Evolutionary conservation across 2,797 vertebrate genomes (phyloP).

Genomic region (Typhlichthys subterraneus): DNA sequence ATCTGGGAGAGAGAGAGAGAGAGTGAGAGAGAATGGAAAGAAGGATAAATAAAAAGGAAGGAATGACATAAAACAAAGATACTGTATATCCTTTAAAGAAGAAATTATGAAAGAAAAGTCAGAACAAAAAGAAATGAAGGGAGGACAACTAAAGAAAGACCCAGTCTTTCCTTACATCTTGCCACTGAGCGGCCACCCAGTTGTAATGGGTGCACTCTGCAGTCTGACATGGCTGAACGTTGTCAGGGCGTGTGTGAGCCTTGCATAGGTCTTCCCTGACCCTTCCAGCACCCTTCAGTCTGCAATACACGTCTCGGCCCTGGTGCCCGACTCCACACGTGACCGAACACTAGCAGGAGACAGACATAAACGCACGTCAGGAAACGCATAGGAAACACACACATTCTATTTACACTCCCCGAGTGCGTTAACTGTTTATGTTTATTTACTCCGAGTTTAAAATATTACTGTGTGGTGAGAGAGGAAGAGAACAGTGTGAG

Average conservation of each 20-base stretch:
- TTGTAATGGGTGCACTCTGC: constrained; percentile 76
- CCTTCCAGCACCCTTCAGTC: constrained; percentile 76
- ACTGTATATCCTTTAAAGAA: too few species aligned
- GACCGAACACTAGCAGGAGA: constrained; percentile 84
- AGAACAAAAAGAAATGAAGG: background rate
- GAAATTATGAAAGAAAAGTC: background rate
- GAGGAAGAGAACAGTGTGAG: too few species aligned
- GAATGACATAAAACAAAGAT: background rate
- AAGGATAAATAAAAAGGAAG: background rate
- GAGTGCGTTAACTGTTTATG: too few species aligned
- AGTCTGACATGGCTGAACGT: constrained; percentile 69
- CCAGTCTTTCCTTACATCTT: constrained; percentile 77
- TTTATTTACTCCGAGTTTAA: too few species aligned
- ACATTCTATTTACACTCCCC: too few species aligned
- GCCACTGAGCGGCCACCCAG: constrained; percentile 82
- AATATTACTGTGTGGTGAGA: too few species aligned
- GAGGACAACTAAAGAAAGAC: background rate
- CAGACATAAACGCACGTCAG: constrained; percentile 20
- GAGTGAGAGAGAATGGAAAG: background rate
- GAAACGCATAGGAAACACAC: background rate
- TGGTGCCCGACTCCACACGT: constrained; percentile 87
- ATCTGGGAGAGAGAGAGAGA: background rate
- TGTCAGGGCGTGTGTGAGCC: constrained; percentile 52
- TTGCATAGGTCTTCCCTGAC: constrained; percentile 78
- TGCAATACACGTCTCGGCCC: constrained; percentile 84